Base-by-base conservation (phyloP, 1,140 invertebrate genomes). In the Drosophila obscura region DNA sequence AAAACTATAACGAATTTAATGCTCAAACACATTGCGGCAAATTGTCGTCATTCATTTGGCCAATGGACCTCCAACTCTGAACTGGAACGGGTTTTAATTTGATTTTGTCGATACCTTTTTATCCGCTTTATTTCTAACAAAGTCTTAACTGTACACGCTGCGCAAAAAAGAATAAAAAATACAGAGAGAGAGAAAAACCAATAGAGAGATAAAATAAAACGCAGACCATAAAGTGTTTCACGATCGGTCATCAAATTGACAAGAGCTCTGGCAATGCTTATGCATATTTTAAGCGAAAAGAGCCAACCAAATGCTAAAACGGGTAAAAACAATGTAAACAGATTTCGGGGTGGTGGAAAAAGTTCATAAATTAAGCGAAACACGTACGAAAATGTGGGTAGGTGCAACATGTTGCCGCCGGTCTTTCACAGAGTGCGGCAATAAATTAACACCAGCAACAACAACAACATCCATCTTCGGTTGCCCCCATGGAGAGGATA, bases 381-480 rank as follows among this genome's bases (percentile, higher is more conserved):
- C 7, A 31, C 15, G 31, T 46, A 24, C 26, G 59, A 13, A 39
- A 39, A 13, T 13, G 35, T 24, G 4, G 22, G 22, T 39, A 39
- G 35, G 35, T 39, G 35, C 35, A 51, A 45, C 46, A 46, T 50
- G 39, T 61, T 67, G 31, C 58, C 41, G 49, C 26, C 44, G 35
- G 53, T 61, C 49, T 74, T 61, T 51, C 52, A 49, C 46, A 61
- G 60, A 60, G 56, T 55, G 72, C 56, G 73, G 67, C 76, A 60
- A 83, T 83, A 84, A 83, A 84, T 84, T 84, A 83, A 79, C 69
- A 53, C 67, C 73, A 68, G 51, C 44, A 67, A 41, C 64, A 4
- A 43, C 41, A 28, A 16, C 35, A 39, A 1, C 35, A 39, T 13
- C 35, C 11, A 39, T 35, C 31, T 9, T 35, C 35, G 35, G 4